phyloP scores from a whole-genome alignment of 2,888 invertebrate species.

The Archaeoteleia sp. region DNA sequence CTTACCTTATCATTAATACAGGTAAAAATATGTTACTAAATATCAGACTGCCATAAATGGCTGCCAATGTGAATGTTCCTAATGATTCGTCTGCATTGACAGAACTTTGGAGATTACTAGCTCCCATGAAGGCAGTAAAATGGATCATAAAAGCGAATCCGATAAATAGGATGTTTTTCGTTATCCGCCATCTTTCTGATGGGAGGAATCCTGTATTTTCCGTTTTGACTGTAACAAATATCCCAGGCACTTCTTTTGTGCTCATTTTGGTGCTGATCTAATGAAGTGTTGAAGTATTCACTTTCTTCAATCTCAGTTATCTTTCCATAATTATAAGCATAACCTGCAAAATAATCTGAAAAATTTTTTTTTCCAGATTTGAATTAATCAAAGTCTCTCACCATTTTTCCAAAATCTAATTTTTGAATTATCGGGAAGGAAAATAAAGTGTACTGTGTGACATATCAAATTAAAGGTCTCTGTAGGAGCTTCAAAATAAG shows the following conservation, averaged over 20 bases:
- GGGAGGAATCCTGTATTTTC: slow-evolving; percentile 64
- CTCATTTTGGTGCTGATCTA: no score
- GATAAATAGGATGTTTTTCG: slow-evolving; percentile 89
- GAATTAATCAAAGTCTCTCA: no score
- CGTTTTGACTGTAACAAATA: slow-evolving; percentile 59
- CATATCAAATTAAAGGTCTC: no score
- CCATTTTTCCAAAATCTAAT: no score
- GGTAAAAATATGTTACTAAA: slow-evolving; percentile 93
- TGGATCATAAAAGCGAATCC: slow-evolving; percentile 93
- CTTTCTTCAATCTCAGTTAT: no score
- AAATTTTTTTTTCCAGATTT: no score
- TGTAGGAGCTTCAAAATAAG: no score
- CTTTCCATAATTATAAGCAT: no score
- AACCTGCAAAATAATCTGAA: no score
- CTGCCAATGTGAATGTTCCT: slow-evolving; percentile 88
- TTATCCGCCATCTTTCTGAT: slow-evolving; percentile 84
- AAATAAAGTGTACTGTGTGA: no score
- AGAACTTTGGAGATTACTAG: slow-evolving; percentile 89
- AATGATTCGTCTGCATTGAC: slow-evolving; percentile 88
- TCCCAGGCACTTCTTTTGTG: slow-evolving; percentile 9
- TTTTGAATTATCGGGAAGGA: no score
- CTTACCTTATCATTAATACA: slow-evolving; percentile 87
- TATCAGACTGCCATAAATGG: slow-evolving; percentile 91
- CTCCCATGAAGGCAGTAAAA: slow-evolving; percentile 93
- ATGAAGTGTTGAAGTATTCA: no score